Percentiles rank a stretch among this genome's conserved stretches.
Conservation (phyloP, 2,113 vertebrate species). For the Cheilinus undulatus region DNA sequence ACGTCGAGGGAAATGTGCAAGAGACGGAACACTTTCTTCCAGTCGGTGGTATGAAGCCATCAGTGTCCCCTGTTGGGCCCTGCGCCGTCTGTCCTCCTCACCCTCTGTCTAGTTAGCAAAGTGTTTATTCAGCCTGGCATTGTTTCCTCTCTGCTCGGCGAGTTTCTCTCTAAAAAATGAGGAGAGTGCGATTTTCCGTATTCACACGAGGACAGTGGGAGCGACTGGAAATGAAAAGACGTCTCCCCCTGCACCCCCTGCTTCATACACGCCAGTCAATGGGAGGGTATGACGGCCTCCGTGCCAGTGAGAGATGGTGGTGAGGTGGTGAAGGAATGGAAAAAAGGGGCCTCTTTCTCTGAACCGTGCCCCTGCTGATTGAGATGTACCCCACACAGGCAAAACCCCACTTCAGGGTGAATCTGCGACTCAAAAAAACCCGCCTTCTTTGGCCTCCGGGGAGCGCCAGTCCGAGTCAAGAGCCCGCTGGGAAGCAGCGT, state of each 20-base stretch:
- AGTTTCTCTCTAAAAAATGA: conserved; percentile 42
- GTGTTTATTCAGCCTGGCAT: conserved; percentile 77
- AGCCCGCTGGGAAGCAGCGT: conserved; percentile 83
- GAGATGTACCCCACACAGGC: conserved; percentile 89
- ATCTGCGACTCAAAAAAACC: conserved; percentile 35
- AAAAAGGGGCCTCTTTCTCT: conserved; percentile 65
- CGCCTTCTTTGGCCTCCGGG: conserved; percentile 74
- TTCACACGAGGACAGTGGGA: conserved; percentile 69
- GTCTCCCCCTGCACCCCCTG: conserved; percentile 34
- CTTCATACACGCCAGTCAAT: conserved; percentile 56
- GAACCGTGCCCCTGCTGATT: conserved; percentile 88
- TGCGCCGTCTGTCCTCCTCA: conserved; percentile 71
- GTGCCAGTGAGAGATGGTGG: conserved; percentile 64
- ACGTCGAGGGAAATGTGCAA: conserved; percentile 62
- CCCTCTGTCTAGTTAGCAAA: conserved; percentile 73
- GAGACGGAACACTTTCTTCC: conserved; percentile 71
- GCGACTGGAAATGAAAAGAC: conserved; percentile 68
- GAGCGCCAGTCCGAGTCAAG: conserved; percentile 81
- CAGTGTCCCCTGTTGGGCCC: conserved; percentile 73
- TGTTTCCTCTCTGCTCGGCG: conserved; percentile 65
- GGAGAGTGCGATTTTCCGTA: conserved; percentile 51
- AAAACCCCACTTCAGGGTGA: conserved; percentile 67
- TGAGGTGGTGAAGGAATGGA: conserved; percentile 55
- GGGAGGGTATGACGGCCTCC: conserved; percentile 55
- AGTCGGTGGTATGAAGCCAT: conserved; percentile 67